These are phyloP conservation scores for Chondrilla cf. caribensis DNA, from an alignment of 37 sponge, comb jelly and placozoan genomes.

Conservation along the genomic window DNA sequence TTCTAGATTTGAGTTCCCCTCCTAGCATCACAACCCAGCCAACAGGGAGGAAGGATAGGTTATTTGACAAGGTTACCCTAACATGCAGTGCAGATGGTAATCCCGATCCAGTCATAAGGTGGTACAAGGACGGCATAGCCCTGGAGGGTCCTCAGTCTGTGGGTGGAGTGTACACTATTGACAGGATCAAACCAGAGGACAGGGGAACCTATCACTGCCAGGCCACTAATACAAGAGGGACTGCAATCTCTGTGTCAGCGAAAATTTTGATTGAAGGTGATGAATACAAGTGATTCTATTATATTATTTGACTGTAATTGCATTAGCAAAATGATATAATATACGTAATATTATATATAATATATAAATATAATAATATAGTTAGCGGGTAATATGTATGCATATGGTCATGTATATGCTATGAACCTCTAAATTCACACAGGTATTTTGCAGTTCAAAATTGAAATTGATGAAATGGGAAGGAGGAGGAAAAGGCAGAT, in stretches of 20 bases:
- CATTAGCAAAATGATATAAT: too few species aligned
- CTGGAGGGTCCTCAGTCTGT: too few species aligned
- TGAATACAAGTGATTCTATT: too few species aligned
- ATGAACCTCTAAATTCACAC: too few species aligned
- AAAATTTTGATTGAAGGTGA: not conserved
- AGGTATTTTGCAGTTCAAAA: too few species aligned
- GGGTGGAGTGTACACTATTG: not conserved
- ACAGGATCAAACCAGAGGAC: not conserved
- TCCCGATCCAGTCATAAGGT: not conserved
- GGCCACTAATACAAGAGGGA: not conserved
- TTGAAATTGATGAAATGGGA: too few species aligned
- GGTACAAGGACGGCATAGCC: not conserved
- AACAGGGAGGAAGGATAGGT: not conserved
- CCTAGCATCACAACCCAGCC: not conserved
- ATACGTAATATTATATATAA: too few species aligned
- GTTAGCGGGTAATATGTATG: too few species aligned
- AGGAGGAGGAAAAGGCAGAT: too few species aligned
- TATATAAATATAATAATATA: too few species aligned
- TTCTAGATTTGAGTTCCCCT: not conserved
- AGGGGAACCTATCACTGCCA: slow-evolving; percentile 11
- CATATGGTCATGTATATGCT: too few species aligned
- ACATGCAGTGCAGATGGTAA: not conserved
- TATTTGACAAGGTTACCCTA: not conserved
- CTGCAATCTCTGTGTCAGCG: not conserved
- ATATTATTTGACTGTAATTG: too few species aligned